Base-by-base conservation (phyloP, 2,113 vertebrate genomes). In the Salminus brasiliensis region DNA sequence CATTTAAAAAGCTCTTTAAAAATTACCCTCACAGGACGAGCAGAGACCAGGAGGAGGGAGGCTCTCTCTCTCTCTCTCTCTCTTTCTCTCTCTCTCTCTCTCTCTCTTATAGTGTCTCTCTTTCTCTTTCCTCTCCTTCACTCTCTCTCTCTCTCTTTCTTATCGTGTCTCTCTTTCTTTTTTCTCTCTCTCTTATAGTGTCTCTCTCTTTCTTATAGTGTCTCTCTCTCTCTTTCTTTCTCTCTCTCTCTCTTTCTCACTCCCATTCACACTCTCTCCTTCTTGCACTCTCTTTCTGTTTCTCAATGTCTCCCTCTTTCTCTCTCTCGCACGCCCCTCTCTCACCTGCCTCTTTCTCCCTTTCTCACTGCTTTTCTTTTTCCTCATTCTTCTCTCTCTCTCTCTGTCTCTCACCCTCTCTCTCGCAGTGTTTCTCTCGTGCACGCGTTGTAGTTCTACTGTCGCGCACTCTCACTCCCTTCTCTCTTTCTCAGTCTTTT, bases 1-100 rank as follows among this genome's bases (percentile, higher is more conserved):
- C 65, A 43, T 47, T 71, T 47, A 52, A 36, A 71, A 57, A 63
- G 78, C 78, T 73, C 73, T 79, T 55, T 43, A 79, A 72, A 72
- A 52, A 79, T 72, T 65, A 79, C n/a, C 69, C 27, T 23, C 29
- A 27, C 69, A 73, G 52, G 53, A 79, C 57, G 25, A 39, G 30
- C 36, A 55, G 6, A 30, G 71, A 74, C 4, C 13, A 43, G 18
- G 25, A 30, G 45, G 52, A 15, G 12, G 16, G 15, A 29, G 30
- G 12, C 52, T 4, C 27, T 67, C 23, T 9, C 60, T 62, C 21
- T 25, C 5, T 12, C 52, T 67, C 16, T 43, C 49, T 45, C 34
- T 57, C 39, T 36, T 25, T 30, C 32, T 36, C 15, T 29, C 5
- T 63, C n/a, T 43, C 36, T 27, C 55, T 60, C 9, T 60, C 11